Evolutionary conservation across 1,140 invertebrate genomes (phyloP).

Genomic region (Ectropis grisescens): DNA sequence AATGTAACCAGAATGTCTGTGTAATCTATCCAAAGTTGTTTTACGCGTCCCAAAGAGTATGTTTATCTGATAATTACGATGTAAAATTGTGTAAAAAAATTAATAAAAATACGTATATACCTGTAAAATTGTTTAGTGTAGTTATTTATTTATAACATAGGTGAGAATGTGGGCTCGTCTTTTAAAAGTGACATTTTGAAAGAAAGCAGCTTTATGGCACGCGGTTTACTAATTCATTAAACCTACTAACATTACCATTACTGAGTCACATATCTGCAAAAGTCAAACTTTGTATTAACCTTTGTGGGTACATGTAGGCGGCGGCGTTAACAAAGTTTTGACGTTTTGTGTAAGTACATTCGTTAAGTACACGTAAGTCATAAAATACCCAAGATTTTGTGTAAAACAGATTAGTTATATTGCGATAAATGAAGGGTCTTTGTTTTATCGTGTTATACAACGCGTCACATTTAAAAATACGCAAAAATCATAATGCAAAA

Average conservation of each 20-base stretch:
- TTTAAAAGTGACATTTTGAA: conserved; percentile 63
- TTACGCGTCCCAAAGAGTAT: conserved; percentile 60
- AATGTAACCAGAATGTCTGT: too few species aligned
- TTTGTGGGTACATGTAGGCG: too few species aligned
- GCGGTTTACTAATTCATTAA: conserved; percentile 33
- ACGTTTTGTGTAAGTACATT: conserved; percentile 51
- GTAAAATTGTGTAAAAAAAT: conserved; percentile 64
- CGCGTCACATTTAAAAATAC: too few species aligned
- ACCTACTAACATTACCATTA: conserved; percentile 17
- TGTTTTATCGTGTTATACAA: too few species aligned
- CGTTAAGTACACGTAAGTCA: too few species aligned
- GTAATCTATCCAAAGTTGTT: conserved; percentile 57
- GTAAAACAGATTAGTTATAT: too few species aligned
- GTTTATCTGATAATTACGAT: conserved; percentile 46
- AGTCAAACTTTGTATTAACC: conserved; percentile 53
- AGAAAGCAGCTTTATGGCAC: conserved; percentile 41
- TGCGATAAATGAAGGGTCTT: too few species aligned
- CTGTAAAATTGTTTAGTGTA: conserved; percentile 61
- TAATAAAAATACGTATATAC: conserved; percentile 54
- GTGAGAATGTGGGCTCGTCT: conserved; percentile 35
- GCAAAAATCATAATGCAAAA: too few species aligned
- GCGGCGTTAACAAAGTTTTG: conserved; percentile 57
- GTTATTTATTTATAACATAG: conserved; percentile 58
- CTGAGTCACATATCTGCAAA: conserved; percentile 30
- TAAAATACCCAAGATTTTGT: too few species aligned